Conservation (phyloP, 2,113 vertebrate species). For the Psophia crepitans region DNA sequence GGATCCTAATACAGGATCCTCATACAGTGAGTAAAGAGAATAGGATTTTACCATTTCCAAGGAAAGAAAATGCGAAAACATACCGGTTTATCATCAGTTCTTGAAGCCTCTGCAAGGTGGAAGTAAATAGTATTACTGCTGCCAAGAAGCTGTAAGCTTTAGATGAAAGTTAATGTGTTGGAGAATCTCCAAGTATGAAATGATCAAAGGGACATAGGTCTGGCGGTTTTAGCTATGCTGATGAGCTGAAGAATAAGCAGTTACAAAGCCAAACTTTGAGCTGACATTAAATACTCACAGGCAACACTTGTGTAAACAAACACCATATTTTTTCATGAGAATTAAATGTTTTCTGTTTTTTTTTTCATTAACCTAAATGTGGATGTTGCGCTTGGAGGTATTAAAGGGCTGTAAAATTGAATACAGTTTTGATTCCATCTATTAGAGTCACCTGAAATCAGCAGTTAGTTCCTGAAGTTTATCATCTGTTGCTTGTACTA, state of each 20-base stretch:
- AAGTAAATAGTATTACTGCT: background rate
- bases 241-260: background rate
- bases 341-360: background rate
- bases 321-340: background rate
- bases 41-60: background rate
- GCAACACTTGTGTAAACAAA: background rate
- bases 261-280: background rate
- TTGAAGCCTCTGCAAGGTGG: background rate
- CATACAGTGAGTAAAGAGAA: background rate
- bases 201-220: slow-evolving; percentile 1
- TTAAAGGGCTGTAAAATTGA: background rate
- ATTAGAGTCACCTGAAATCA: background rate
- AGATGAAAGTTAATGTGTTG: slow-evolving; percentile 9
- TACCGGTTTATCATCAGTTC: background rate
- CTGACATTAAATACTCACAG: background rate
- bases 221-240: background rate
- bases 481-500: background rate
- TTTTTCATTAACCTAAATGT: background rate
- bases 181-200: slow-evolving; percentile 5
- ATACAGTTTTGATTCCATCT: background rate
- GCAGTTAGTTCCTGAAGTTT: background rate
- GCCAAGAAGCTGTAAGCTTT: slow-evolving; percentile 11
- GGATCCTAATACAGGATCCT: background rate
- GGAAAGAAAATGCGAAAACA: background rate
- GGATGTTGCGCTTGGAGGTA: background rate